Evolutionary conservation across 2,888 invertebrate genomes (phyloP), one percentile per base, ranked within the genome.

Genomic region (Eristalis tenax): DNA sequence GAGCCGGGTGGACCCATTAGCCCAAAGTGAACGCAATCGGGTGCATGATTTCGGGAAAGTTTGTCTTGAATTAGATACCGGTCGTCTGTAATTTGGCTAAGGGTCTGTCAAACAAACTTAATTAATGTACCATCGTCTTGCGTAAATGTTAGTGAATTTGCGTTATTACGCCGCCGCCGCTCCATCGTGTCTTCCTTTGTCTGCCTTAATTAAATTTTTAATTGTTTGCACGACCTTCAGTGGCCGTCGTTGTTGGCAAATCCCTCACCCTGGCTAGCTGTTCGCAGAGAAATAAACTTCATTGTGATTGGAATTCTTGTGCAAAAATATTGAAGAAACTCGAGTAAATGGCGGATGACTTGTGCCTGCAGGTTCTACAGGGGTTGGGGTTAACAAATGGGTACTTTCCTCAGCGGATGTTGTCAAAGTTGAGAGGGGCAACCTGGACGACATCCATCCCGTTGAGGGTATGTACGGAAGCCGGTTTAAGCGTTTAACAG

Each of bases 101-200:
- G 50, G 50, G 50, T 50, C 50, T 50, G 50, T 50, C 50, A 50
- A 50, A 50, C 50, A 50, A 50, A 50, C 50, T 50, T 50, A 50
- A 50, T 50, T 50, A 50, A 50, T 50, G 50, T 50, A 50, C 50
- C 18, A 50, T 50, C 50, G 8, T 8, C 50, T 50, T 50, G 50
- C 50, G 50, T 50, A 50, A 50, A 50, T 50, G 50, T 50, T 50
- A 50, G 50, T 50, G 50, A 50, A 50, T 18, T 50, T 50, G 18
- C 50, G n/a, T 50, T 50, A 50, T 50, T 50, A 50, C 50, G 18
- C 18, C 18, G 32, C 1, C 10, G 32, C 32, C 32, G 8, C 32
- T 8, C 32, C 0, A n/a, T n/a, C n/a, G n/a, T 8, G 18, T 2
- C 8, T n/a, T 50, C 6, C 50, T 50, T 50, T 50, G 50, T 50